Evolutionary conservation across 2,797 vertebrate genomes (phyloP).

Genomic region (Heterohyrax brucei): DNA sequence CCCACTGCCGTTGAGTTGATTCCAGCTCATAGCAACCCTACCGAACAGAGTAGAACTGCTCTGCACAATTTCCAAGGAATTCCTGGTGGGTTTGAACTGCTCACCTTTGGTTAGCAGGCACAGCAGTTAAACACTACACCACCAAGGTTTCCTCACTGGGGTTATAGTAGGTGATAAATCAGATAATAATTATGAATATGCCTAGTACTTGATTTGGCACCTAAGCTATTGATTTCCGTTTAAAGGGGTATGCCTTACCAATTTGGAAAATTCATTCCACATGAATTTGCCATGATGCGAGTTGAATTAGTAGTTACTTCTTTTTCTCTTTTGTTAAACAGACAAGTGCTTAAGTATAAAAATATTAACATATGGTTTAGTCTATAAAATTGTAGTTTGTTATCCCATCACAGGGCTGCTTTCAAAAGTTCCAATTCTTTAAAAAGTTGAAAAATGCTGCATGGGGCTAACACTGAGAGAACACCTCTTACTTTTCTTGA

Average conservation of each 20-base stretch:
- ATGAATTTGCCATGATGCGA: neutral
- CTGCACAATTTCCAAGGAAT: too few species aligned
- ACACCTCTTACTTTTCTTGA: neutral
- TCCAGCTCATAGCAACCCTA: too few species aligned
- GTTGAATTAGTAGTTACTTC: slow-evolving; percentile 65
- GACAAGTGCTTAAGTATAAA: neutral
- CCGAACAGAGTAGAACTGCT: too few species aligned
- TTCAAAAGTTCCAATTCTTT: slow-evolving; percentile 40
- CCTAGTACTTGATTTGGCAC: neutral
- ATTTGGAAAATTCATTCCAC: slow-evolving; percentile 32
- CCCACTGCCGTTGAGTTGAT: too few species aligned
- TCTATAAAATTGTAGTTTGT: slow-evolving; percentile 1
- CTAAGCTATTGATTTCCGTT: neutral
- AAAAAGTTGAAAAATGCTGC: neutral
- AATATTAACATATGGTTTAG: slow-evolving; percentile 4
- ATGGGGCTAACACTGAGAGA: too few species aligned
- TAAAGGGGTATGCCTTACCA: neutral
- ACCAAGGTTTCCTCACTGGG: neutral
- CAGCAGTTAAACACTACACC: too few species aligned
- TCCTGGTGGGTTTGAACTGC: too few species aligned
- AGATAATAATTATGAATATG: neutral
- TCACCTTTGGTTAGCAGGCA: too few species aligned
- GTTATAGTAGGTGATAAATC: neutral
- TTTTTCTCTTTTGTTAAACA: slow-evolving; percentile 4
- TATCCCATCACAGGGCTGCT: neutral